phyloP scores from a whole-genome alignment of 2,888 invertebrate species.

The Mesorhabditis sp. region DNA sequence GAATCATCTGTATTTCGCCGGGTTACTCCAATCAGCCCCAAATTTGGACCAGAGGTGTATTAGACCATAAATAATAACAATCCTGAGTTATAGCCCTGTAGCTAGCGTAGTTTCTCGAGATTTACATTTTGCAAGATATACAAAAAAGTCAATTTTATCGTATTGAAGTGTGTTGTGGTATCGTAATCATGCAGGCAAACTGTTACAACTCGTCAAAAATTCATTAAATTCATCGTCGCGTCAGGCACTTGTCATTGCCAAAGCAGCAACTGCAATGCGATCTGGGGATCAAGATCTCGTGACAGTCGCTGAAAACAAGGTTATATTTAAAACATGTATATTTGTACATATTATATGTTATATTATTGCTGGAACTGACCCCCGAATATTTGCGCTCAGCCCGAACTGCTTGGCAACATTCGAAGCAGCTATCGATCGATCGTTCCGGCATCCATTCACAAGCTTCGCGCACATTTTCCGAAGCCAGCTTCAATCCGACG shows the following conservation, averaged over 20 bases:
- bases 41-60: no score
- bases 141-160: no score
- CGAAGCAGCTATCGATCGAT: background rate
- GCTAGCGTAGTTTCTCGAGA: no score
- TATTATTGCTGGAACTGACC: background rate
- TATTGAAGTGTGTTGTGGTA: no score
- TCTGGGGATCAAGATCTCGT: background rate
- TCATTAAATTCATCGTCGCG: no score
- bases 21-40: no score
- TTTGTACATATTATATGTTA: background rate
- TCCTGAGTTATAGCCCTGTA: no score
- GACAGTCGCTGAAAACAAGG: background rate
- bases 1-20: no score
- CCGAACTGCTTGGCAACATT: background rate
- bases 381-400: background rate
- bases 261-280: slow-evolving; percentile 1
- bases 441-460: background rate
- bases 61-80: no score
- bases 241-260: background rate
- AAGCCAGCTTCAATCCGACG: background rate
- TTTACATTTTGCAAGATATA: no score
- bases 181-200: no score
- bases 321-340: background rate
- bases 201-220: no score
- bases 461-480: background rate